Evolutionary conservation across 2,113 vertebrate species (phyloP).

Genomic region (Bombycilla garrulus): DNA sequence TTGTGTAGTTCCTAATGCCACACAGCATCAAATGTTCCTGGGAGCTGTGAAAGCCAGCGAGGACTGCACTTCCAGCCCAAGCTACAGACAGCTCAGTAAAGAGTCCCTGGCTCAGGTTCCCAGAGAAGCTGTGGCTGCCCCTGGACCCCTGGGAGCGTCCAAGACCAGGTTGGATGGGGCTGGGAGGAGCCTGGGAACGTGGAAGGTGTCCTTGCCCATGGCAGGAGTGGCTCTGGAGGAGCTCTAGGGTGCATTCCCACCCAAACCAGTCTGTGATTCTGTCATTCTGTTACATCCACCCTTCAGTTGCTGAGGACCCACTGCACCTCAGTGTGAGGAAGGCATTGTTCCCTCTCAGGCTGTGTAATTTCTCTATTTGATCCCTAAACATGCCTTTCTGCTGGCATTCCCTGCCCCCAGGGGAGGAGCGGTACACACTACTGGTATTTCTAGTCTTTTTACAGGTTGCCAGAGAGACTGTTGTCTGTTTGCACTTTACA

Average conservation of each 20-base stretch:
- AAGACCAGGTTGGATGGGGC: not conserved
- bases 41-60: not conserved
- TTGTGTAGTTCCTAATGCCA: not conserved
- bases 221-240: rapidly evolving
- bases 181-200: not conserved
- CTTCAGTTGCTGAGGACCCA: not conserved
- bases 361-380: not conserved
- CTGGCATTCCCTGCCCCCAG: not conserved
- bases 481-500: not conserved
- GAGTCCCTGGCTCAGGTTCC: not conserved
- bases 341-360: not conserved
- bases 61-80: not conserved
- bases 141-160: not conserved
- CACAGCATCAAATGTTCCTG: not conserved
- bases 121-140: not conserved
- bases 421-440: not conserved
- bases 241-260: not conserved
- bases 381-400: not conserved
- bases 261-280: not conserved
- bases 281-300: not conserved
- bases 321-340: not conserved
- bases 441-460: not conserved
- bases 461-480: not conserved
- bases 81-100: not conserved
- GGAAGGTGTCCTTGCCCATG: not conserved